Base-by-base conservation (phyloP, 1,140 invertebrate species). In the Trissolcus basalis region DNA sequence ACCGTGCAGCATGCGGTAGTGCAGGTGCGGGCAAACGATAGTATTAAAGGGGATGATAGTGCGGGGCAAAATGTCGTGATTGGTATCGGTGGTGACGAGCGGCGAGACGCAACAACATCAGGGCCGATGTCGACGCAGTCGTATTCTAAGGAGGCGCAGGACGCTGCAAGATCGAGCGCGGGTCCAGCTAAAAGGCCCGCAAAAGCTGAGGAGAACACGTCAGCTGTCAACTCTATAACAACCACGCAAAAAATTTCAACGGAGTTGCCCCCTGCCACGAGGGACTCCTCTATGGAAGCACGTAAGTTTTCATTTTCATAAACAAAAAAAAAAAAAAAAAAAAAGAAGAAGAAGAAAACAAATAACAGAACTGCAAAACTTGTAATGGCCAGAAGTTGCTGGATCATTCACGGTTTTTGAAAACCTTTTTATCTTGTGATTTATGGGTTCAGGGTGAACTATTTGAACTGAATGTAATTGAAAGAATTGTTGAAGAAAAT, bases 271-370 rank as follows among this genome's bases (percentile, higher is more conserved):
- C 74, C 84, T 71, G 77, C 81, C 61, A 83, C 81, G 67, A 81
- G 78, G 77, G 81, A 83, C 71, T 83, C 82, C 79, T 84, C 84
- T 86, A 86, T 86, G 85, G 84, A 85, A 86, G 79, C 83, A 85
- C 77, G 85, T 86, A 61, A 86, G 85, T 86, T 7, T 39, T 13
- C 39, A 15, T 44, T 45, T 27, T 8, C 13, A 53, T 39, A 32
- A 39, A 12, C 11, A 7, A 7, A 44, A 44, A 13, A 13, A 13
- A 9, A 9, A 39, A 1, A 8, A 39, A 39, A 39, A 39, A 39
- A 39, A 11, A 39, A 39, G 9, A 39, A 3, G n/a, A 11, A 8
- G 1, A 39, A 4, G 9, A 11, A 39, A 9, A 27, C 19, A 6
- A 27, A 27, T 27, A 6, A 27, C 6, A n/a, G n/a, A n/a, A n/a